Evolutionary conservation across 2,113 vertebrate species (phyloP).

Genomic region (Myodes glareolus): DNA sequence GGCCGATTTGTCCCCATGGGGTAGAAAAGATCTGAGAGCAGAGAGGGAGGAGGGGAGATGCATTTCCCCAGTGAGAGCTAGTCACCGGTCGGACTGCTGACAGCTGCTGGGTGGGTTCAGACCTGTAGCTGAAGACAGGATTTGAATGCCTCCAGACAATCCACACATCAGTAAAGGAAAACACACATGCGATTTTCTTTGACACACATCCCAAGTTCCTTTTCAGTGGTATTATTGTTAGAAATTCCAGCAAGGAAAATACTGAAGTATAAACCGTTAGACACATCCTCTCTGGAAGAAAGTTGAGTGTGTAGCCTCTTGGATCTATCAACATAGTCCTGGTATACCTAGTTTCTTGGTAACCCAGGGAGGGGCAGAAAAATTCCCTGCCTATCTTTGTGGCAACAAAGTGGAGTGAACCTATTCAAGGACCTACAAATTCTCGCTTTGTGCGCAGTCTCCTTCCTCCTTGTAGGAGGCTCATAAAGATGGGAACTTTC

Average conservation of each 20-base stretch:
- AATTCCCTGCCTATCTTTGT: background rate
- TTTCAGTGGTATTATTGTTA: slow-evolving; percentile 73
- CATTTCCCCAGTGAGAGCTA: slow-evolving; percentile 70
- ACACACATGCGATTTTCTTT: slow-evolving; percentile 78
- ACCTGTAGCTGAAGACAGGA: slow-evolving; percentile 59
- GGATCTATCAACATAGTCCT: slow-evolving; percentile 33
- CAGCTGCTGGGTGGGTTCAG: slow-evolving; percentile 66
- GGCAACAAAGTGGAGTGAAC: background rate
- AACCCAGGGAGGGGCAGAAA: background rate
- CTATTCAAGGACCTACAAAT: background rate
- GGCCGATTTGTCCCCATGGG: slow-evolving; percentile 59
- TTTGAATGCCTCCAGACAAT: slow-evolving; percentile 75
- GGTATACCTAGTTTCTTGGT: background rate
- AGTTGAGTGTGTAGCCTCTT: slow-evolving; percentile 1
- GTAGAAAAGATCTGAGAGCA: slow-evolving; percentile 68
- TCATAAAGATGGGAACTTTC: background rate
- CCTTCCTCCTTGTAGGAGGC: background rate
- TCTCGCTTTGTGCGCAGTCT: background rate
- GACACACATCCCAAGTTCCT: slow-evolving; percentile 73
- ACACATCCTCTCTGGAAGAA: slow-evolving; percentile 49
- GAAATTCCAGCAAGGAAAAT: slow-evolving; percentile 74
- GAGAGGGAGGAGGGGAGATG: slow-evolving; percentile 75
- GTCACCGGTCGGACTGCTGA: slow-evolving; percentile 48
- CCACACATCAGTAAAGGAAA: slow-evolving; percentile 65
- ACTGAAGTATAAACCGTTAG: slow-evolving; percentile 57